Base-by-base conservation (phyloP, 2,888 invertebrate genomes). In the Rhimphoctona megacephalus region DNA sequence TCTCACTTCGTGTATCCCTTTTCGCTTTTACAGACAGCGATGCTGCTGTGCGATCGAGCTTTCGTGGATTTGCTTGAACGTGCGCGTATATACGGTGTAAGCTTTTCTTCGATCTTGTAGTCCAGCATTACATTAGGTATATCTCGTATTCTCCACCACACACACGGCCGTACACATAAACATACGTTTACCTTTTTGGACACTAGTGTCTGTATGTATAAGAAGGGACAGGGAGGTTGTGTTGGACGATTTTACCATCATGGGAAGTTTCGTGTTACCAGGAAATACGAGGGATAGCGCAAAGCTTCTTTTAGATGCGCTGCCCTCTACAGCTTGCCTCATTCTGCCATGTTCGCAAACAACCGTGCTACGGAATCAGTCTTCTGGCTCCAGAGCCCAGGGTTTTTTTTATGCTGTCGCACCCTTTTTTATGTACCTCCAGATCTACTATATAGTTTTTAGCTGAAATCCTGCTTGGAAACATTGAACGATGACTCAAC, bases 251-350 rank as follows among this genome's bases (percentile, higher is more conserved):
- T 52, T 46, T 61, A 61, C 61, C 43, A 25, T 61, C 39, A 61
- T 36, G 52, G 9, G 43, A 39, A 39, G 54, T 74, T 74, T 61
- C 43, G 39, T 61, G 43, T 74, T 74, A 61, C 61, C 74, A 57
- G 72, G 19, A 83, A 79, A 66, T 74, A 54, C 67, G 61, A 74
- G 74, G 33, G 73, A 79, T 67, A 52, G 73, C 4, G 73, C 22
- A 83, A 79, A 83, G 79, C 66, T 83, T 67, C 83, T 83, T 83
- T 83, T 46, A 57, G 73, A 61, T 19, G 61, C 52, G 61, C 61
- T 74, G 61, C 43, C 61, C 61, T 54, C 66, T 30, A 30, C 57
- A 43, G 43, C 49, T 72, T 30, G 39, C 36, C 39, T 57, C 25
- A 33, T 33, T 66, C 52, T 57, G 52, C 22, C 54, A 39, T 14